Evolutionary conservation across 2,888 invertebrate genomes (phyloP).

Genomic region (Heliconius aoede): DNA sequence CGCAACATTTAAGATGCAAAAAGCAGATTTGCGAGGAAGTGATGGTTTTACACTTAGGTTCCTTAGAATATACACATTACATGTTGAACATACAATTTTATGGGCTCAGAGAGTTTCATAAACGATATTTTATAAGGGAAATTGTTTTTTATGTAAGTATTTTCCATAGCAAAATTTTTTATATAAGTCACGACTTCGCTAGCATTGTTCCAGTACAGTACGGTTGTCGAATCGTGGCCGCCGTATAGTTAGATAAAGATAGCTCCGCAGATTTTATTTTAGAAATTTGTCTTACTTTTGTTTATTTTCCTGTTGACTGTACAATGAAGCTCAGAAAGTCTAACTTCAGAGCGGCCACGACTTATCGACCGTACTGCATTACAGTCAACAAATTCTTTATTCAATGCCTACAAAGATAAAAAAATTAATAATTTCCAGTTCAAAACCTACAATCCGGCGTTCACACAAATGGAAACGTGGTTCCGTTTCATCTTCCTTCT

Average conservation of each 20-base stretch:
- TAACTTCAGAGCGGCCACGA: too few species aligned
- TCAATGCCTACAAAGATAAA: too few species aligned
- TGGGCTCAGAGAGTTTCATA: constrained; percentile 92
- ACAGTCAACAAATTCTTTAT: neutral
- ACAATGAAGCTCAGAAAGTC: too few species aligned
- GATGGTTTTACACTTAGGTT: constrained; percentile 94
- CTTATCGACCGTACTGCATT: neutral
- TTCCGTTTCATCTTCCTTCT: constrained; percentile 96
- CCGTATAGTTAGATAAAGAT: too few species aligned
- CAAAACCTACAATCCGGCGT: constrained; percentile 97
- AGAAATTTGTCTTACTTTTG: too few species aligned
- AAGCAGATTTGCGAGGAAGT: constrained; percentile 93
- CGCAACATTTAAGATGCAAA: constrained; percentile 91
- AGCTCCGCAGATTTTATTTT: too few species aligned
- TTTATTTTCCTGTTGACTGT: too few species aligned
- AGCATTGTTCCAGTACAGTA: too few species aligned
- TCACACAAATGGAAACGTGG: constrained; percentile 99
- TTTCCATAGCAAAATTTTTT: neutral
- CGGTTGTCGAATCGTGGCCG: too few species aligned
- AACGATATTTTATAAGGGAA: constrained; percentile 92
- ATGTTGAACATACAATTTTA: constrained; percentile 92
- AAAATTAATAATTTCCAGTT: constrained; percentile 85
- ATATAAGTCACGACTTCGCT: too few species aligned
- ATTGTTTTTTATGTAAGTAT: constrained; percentile 92
- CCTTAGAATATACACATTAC: constrained; percentile 94